Percentiles rank a stretch among this genome's conserved stretches.
These are phyloP conservation scores for Camponotus vicinus DNA, from an alignment of 1,140 invertebrate species.

Conservation along the genomic window DNA sequence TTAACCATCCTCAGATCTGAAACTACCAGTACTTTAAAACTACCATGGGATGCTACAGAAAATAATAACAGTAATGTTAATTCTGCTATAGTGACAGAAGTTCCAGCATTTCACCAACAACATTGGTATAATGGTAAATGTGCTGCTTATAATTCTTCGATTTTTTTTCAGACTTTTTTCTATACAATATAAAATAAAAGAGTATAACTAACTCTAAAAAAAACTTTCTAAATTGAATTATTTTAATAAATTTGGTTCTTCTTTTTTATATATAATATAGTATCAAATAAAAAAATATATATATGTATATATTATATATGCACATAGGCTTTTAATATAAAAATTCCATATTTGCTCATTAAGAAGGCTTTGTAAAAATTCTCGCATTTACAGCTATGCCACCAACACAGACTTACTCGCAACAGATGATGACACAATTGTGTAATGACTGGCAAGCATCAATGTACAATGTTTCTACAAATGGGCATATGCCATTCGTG, in stretches of 20 bases:
- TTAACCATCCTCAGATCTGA: conserved; percentile 78
- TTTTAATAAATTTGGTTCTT: neutral
- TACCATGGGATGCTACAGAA: conserved; percentile 82
- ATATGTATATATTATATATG: neutral
- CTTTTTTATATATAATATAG: neutral
- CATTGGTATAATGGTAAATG: conserved; percentile 80
- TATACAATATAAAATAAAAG: no score
- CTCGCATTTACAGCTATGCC: conserved; percentile 68
- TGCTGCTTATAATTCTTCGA: neutral
- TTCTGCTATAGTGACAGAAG: conserved; percentile 60
- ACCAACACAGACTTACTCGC: conserved; percentile 66
- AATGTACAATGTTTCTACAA: conserved; percentile 74
- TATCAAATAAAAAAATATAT: neutral
- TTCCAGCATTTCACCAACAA: conserved; percentile 73
- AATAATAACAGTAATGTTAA: conserved; percentile 70
- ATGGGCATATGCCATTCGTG: conserved; percentile 73
- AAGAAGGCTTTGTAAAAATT: conserved; percentile 48
- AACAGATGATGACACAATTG: conserved; percentile 70
- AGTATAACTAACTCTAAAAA: neutral
- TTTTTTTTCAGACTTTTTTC: neutral
- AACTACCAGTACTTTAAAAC: conserved; percentile 77
- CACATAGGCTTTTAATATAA: neutral
- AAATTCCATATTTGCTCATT: neutral
- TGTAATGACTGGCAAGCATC: conserved; percentile 74
- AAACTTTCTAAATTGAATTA: no score